Evolutionary conservation across 2,113 vertebrate species (phyloP), one percentile per base, ranked within the genome.

Genomic region (Forbesichthys papilliferus): DNA sequence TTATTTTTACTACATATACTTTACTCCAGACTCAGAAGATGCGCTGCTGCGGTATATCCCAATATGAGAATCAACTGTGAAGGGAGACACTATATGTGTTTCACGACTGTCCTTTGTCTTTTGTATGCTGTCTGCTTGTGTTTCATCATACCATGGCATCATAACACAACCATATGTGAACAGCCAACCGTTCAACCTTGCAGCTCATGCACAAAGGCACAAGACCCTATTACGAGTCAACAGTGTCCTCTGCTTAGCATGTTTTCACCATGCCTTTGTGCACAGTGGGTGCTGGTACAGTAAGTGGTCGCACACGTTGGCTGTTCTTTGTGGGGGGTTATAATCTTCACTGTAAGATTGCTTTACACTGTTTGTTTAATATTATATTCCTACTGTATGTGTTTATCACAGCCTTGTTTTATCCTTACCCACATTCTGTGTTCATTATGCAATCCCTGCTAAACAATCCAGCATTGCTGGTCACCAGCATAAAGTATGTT

Each of bases 301-400:
- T 74, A 78, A 78, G 75, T 82, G 78, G 59, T 61, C 5, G 2
- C 61, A 52, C 79, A 77, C 77, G 80, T 71, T 56, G 48, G 47
- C 57, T 63, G 69, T 80, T 87, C 36, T 42, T 42, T 42, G 36
- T 42, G 36, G 4, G 36, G 4, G 36, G 36, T 83, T 79, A 82
- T 86, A 55, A 68, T 18, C 66, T 64, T 64, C 16, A 20, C 27
- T 34, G 52, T 64, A 33, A 47, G 33, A 33, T 3, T 14, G 9
- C 51, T 55, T 49, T 33, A 1, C 34, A 53, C 49, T 14, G 12
- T 42, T 4, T 13, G 13, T 13, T 13, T 53, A 13, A 27, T 53
- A 7, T n/a, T n/a, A n/a, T 53, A 27, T 27, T 27, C 14, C n/a
- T 53, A 13, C 52, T 53, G 6, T 53, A 53, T 1, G 8, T 20